Conservation (phyloP, 2,797 vertebrate genomes). For the Rhabdomys pumilio region DNA sequence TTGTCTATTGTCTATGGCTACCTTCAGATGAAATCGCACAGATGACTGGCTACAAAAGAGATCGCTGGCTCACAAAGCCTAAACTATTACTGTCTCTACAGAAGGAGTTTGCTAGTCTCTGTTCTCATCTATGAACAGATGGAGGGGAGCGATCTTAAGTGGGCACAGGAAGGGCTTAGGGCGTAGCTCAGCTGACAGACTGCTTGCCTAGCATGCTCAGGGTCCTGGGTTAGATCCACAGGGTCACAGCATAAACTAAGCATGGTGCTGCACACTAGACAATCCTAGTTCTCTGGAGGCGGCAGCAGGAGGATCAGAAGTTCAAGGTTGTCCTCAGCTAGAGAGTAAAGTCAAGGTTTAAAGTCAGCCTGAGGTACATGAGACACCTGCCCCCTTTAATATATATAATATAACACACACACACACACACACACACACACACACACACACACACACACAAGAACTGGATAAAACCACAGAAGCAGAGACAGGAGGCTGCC, state of each 20-base stretch:
- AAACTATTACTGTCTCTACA: conserved; percentile 25
- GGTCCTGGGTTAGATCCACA: background rate
- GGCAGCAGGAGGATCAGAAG: background rate
- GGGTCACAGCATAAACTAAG: background rate
- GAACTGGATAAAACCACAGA: background rate
- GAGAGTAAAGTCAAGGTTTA: background rate
- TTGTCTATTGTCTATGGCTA: background rate
- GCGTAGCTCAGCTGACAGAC: background rate
- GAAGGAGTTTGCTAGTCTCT: background rate
- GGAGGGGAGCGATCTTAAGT: background rate
- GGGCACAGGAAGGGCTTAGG: background rate
- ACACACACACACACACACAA: background rate
- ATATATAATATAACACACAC: too few species aligned
- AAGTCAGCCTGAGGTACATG: background rate
- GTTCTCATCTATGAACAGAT: background rate
- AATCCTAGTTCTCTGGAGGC: background rate
- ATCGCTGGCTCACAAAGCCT: background rate
- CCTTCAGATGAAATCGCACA: conserved; percentile 27
- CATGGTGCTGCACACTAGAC: background rate
- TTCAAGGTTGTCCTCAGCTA: background rate
- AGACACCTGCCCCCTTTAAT: background rate
- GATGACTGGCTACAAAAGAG: background rate
- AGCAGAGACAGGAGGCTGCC: background rate
- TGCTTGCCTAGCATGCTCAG: background rate
- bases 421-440: too few species aligned